Evolutionary conservation across 2,888 invertebrate species (phyloP).

Genomic region (Phortica magna): DNA sequence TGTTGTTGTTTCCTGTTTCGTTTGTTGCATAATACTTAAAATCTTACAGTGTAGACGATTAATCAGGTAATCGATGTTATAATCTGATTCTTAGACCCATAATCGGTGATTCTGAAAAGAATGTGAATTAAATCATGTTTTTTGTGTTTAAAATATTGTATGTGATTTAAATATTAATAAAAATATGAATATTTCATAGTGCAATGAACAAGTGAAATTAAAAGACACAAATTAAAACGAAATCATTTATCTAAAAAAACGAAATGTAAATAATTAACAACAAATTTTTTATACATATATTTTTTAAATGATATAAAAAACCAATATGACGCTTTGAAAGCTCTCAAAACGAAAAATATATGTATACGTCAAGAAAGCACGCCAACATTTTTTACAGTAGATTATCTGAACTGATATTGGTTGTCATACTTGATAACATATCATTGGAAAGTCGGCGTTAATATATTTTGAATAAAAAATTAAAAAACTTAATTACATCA

Average conservation of each 20-base stretch:
- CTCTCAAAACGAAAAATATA: no score
- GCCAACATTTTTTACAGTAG: no score
- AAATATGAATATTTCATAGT: background rate
- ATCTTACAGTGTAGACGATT: constrained; percentile 50
- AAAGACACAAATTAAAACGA: constrained; percentile 62
- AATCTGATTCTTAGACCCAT: constrained; percentile 82
- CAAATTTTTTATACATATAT: constrained; percentile 24
- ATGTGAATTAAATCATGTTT: constrained; percentile 7
- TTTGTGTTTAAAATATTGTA: background rate
- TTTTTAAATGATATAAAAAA: no score
- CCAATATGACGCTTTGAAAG: no score
- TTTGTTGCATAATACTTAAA: background rate
- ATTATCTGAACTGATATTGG: no score
- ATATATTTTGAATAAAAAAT: no score
- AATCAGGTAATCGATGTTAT: constrained; percentile 79
- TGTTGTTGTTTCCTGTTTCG: constrained; percentile 2
- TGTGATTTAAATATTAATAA: background rate
- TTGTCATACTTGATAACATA: no score
- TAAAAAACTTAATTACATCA: no score
- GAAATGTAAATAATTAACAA: constrained; percentile 38
- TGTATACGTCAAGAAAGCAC: no score
- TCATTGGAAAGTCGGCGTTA: no score
- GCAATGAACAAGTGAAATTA: constrained; percentile 51
- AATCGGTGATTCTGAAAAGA: constrained; percentile 80
- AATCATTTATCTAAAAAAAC: constrained; percentile 38